Percentiles rank a stretch among this genome's conserved stretches.
phyloP scores from a whole-genome alignment of 2,113 vertebrate genomes.

The Python bivittatus region DNA sequence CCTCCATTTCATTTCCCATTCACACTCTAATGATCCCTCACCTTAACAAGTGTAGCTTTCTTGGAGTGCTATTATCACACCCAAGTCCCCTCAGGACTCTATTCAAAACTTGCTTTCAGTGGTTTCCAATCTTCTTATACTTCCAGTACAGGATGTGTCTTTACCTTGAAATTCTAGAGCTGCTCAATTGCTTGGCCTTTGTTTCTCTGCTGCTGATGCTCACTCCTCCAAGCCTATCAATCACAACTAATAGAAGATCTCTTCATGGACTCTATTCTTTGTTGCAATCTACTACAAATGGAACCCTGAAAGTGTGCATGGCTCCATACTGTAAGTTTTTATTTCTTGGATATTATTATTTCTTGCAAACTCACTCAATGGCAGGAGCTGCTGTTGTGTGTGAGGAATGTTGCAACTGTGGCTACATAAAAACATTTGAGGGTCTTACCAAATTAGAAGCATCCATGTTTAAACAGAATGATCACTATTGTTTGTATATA shows the following conservation, averaged over 20 bases:
- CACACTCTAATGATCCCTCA: too few relatives aligned
- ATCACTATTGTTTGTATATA: neutral
- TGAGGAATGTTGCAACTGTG: neutral
- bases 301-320: neutral
- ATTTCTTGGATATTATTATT: neutral
- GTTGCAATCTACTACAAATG: neutral
- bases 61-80: neutral
- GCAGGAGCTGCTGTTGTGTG: neutral
- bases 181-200: neutral
- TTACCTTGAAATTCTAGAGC: neutral
- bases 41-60: too few relatives aligned
- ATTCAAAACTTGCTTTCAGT: neutral
- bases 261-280: neutral
- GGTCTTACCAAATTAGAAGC: neutral
- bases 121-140: neutral
- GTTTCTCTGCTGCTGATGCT: neutral
- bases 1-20: too few relatives aligned
- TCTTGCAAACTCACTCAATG: neutral
- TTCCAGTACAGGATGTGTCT: neutral
- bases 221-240: neutral
- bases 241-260: neutral
- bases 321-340: neutral
- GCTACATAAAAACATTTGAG: neutral
- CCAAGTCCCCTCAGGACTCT: neutral
- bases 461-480: neutral